Evolutionary conservation across 2,113 vertebrate genomes (phyloP).

Genomic region (Hyperopisus bebe): DNA sequence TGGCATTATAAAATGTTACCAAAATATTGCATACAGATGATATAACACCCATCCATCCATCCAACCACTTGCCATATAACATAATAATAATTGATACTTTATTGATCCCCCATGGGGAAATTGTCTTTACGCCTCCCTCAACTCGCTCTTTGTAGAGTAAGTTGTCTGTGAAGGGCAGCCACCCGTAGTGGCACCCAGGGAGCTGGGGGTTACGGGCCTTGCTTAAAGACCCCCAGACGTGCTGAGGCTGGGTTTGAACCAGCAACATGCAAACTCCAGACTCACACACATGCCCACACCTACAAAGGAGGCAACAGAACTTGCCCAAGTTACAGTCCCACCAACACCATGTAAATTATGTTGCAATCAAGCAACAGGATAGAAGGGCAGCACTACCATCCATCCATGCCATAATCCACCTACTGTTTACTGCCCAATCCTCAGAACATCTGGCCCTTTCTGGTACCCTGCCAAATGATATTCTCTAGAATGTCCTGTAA

Average conservation of each 20-base stretch:
- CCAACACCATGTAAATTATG: neutral
- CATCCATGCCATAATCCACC: neutral
- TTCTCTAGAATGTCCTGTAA: neutral
- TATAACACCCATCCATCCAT: neutral
- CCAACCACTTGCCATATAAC: too few relatives aligned
- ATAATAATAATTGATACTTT: too few relatives aligned
- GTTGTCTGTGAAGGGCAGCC: too few relatives aligned
- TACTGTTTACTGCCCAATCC: neutral
- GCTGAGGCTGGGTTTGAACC: too few relatives aligned
- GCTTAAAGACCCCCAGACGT: accelerated
- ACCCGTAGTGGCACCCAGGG: too few relatives aligned
- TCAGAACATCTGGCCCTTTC: neutral
- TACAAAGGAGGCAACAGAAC: neutral
- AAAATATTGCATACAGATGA: neutral
- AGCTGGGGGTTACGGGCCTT: too few relatives aligned
- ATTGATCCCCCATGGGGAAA: too few relatives aligned
- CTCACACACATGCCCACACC: neutral
- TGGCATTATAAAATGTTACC: neutral
- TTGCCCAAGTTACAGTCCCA: too few relatives aligned
- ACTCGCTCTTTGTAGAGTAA: too few relatives aligned
- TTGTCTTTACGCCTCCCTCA: too few relatives aligned
- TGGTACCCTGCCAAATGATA: neutral
- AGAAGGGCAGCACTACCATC: neutral
- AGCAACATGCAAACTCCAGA: too few relatives aligned
- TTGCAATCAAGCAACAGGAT: neutral